Evolutionary conservation across 1,140 invertebrate species (phyloP).

Genomic region (Cydia pomonella): DNA sequence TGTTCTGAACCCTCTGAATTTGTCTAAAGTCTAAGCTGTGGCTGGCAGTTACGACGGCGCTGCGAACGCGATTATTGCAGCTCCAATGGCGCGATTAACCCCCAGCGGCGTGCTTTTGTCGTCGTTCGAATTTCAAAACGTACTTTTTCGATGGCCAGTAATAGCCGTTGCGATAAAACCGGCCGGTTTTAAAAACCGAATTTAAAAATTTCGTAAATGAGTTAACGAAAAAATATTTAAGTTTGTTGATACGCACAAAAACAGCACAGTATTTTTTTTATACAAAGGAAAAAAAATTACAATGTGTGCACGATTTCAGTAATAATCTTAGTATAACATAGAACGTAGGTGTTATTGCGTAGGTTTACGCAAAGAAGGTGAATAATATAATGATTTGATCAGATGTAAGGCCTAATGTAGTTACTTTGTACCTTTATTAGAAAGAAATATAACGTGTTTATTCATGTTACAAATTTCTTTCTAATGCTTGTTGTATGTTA

Average conservation of each 20-base stretch:
- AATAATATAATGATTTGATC: too few species aligned
- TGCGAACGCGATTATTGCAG: slow-evolving; percentile 59
- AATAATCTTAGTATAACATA: too few species aligned
- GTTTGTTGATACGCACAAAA: not conserved
- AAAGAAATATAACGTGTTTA: not conserved
- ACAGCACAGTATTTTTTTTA: not conserved
- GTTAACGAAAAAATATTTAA: not conserved
- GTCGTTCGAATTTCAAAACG: slow-evolving; percentile 38
- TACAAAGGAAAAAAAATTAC: not conserved
- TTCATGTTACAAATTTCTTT: not conserved
- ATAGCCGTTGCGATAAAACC: slow-evolving; percentile 29
- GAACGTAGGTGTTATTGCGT: too few species aligned
- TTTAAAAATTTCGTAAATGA: not conserved
- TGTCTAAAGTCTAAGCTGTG: slow-evolving; percentile 13
- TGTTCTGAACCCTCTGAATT: not conserved
- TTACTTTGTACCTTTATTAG: too few species aligned
- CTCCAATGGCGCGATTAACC: slow-evolving; percentile 58
- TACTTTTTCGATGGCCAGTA: slow-evolving; percentile 43
- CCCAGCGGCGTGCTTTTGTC: slow-evolving; percentile 44
- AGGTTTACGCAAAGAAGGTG: too few species aligned
- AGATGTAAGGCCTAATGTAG: too few species aligned
- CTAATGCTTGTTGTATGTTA: too few species aligned
- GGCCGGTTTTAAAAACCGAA: slow-evolving; percentile 28
- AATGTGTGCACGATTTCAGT: not conserved
- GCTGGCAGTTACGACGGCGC: not conserved